Conservation (phyloP, 2,888 invertebrate genomes). For the Nemotelus nigrinus region DNA sequence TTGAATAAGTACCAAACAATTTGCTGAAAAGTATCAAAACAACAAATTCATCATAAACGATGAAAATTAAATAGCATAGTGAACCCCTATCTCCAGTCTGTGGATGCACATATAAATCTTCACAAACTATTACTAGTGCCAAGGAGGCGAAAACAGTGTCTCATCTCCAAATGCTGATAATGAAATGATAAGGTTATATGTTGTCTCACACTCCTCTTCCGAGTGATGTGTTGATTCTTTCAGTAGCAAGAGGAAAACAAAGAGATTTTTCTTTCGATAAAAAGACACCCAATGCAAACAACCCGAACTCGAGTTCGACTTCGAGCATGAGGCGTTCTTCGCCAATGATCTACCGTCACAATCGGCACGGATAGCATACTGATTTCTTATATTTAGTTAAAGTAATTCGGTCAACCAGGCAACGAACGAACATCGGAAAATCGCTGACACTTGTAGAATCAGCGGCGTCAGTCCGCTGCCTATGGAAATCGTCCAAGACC, state of each 20-base stretch:
- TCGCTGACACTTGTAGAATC: conserved; percentile 41
- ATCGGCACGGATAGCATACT: not conserved
- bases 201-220: not conserved
- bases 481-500: conserved; percentile 23
- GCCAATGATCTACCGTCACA: conserved; percentile 2
- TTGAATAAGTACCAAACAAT: too few species aligned
- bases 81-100: not conserved
- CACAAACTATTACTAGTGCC: not conserved
- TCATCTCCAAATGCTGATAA: not conserved
- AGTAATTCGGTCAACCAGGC: not conserved
- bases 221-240: conserved; percentile 3
- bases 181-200: conserved; percentile 21
- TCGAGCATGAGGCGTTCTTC: conserved; percentile 28
- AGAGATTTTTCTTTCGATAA: conserved; percentile 38
- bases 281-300: conserved; percentile 24
- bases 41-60: not conserved
- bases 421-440: not conserved
- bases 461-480: conserved; percentile 14
- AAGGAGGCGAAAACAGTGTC: not conserved
- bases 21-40: not conserved
- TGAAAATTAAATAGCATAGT: not conserved
- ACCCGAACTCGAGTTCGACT: conserved; percentile 9
- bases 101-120: not conserved
- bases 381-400: too few species aligned
- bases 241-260: conserved; percentile 34